Conservation (phyloP, 2,797 vertebrate species). For the Microctenopoma stevenorrisi region DNA sequence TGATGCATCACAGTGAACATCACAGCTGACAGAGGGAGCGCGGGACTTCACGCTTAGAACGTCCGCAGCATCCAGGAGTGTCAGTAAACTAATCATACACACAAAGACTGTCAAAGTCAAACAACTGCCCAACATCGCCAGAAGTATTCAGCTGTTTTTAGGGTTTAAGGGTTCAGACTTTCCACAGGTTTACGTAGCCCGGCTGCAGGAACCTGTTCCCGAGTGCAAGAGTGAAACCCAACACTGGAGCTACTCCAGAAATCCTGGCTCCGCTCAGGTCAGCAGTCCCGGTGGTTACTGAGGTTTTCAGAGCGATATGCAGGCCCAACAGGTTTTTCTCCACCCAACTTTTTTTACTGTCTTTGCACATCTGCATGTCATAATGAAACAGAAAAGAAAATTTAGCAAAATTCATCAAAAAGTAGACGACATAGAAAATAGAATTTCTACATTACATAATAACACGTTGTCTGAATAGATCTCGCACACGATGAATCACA, state of each 20-base stretch:
- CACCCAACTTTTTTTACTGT: too few species aligned
- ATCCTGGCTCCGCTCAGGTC: neutral
- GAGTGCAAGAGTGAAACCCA: too few species aligned
- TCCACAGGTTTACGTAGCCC: too few species aligned
- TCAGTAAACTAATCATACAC: slow-evolving; percentile 25
- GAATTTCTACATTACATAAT: too few species aligned
- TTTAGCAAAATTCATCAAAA: too few species aligned
- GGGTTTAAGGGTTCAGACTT: neutral
- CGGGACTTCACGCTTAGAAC: slow-evolving; percentile 29
- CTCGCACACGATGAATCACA: too few species aligned
- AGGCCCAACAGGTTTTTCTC: too few species aligned
- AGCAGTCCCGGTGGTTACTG: neutral
- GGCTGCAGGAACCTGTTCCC: neutral
- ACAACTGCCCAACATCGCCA: neutral
- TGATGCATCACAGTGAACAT: slow-evolving; percentile 44
- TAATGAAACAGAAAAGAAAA: too few species aligned
- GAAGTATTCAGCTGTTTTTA: too few species aligned
- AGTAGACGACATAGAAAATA: too few species aligned
- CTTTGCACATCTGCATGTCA: too few species aligned
- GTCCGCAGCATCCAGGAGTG: slow-evolving; percentile 1
- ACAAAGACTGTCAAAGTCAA: slow-evolving; percentile 14
- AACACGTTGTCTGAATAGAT: too few species aligned
- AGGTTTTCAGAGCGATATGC: neutral
- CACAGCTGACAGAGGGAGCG: slow-evolving; percentile 22
- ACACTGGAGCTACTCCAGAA: neutral